Evolutionary conservation across 2,797 vertebrate species (phyloP), one percentile per base, ranked within the genome.

Genomic region (Micropoecilia bifurca): DNA sequence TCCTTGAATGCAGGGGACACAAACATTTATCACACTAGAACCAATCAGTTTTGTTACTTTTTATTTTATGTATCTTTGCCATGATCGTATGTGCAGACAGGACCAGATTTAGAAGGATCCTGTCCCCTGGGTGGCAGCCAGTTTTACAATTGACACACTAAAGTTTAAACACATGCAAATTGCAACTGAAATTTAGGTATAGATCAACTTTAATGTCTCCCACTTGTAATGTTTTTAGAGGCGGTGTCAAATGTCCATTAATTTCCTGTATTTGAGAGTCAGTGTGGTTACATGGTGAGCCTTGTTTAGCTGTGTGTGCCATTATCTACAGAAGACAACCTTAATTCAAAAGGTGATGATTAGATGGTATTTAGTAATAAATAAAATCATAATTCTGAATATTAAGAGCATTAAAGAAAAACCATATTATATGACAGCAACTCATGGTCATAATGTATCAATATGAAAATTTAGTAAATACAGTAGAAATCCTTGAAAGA

Each of bases 401-500:
- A 46, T 39, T 16, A 7, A 30, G 59, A 57, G 55, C 63, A 57
- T 46, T n/a, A 57, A 18, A 81, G 13, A 73, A 76, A n/a, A 30
- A 43, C 73, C n/a, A n/a, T 71, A 48, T 63, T 71, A 63, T 61
- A 9, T 74, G 72, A 28, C 4, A 47, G 13, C 28, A 57, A 33
- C 71, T 68, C 46, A 63, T 78, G 74, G n/a, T 43, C 33, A 7
- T n/a, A 18, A 28, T 45, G 41, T 53, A 39, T 80, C 16, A 80
- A 36, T 33, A 43, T 20, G 28, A 50, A 76, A n/a, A 39, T 72
- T 36, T 0, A 36, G 2, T 57, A 22, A 41, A 50, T 48, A 66
- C 74, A 68, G 10, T 2, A 22, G 5, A 69, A 61, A 41, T n/a
- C 14, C 59, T 30, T 61, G n/a, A 55, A 55, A 55, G 25, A 55